Conservation (phyloP, 2,797 vertebrate genomes). For the Nannoperca australis region DNA sequence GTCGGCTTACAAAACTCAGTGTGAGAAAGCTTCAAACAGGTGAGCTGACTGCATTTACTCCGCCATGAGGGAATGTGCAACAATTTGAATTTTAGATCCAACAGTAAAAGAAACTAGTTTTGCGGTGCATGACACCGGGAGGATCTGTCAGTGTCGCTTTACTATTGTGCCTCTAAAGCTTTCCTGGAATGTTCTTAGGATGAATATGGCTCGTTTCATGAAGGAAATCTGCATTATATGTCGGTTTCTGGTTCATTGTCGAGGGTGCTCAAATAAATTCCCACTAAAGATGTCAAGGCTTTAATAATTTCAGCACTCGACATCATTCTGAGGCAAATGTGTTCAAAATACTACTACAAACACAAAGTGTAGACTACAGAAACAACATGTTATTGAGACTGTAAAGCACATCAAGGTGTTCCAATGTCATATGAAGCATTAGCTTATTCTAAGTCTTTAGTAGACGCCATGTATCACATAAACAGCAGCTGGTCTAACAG, state of each 20-base stretch:
- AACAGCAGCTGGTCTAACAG: neutral
- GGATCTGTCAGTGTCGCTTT: neutral
- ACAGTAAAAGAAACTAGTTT: neutral
- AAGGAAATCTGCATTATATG: neutral
- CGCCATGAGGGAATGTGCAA: neutral
- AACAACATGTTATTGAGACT: neutral
- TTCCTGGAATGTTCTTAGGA: neutral
- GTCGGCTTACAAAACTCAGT: constrained; percentile 38
- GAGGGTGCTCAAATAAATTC: neutral
- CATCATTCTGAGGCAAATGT: neutral
- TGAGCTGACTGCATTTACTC: constrained; percentile 33
- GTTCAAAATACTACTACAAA: neutral
- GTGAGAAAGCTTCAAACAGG: constrained; percentile 73
- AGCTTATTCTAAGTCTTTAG: too few species aligned
- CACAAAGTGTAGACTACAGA: neutral
- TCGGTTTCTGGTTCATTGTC: neutral
- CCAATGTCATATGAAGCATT: neutral
- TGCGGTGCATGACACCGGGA: neutral
- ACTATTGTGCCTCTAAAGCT: neutral
- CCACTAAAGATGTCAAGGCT: too few species aligned
- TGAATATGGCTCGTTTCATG: neutral
- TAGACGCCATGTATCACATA: neutral
- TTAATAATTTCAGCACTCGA: too few species aligned
- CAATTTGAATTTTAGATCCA: neutral
- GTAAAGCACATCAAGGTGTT: neutral